Conservation (phyloP, 2,888 invertebrate species). For the Smittia sp. region DNA sequence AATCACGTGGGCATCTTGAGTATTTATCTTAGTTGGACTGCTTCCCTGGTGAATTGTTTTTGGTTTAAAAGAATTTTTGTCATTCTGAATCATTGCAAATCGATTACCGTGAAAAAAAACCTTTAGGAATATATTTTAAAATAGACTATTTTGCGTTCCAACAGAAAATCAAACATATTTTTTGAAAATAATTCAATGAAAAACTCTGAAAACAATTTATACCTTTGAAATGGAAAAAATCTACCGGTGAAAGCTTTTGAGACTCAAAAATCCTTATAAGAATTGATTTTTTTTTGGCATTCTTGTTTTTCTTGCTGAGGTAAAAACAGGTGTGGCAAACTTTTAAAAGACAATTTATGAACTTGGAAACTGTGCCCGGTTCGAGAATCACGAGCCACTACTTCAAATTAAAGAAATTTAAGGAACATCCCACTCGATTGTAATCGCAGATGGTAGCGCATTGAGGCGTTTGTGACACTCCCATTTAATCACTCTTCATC, state of each 20-base stretch:
- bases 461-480: conserved; percentile 28
- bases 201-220: too few species aligned
- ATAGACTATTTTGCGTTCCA: too few species aligned
- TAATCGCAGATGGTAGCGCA: neutral
- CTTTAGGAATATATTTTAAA: too few species aligned
- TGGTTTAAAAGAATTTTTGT: too few species aligned
- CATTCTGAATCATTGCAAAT: too few species aligned
- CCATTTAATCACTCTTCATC: conserved; percentile 32
- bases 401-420: neutral
- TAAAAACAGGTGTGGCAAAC: conserved; percentile 1
- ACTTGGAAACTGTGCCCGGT: neutral
- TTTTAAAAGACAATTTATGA: neutral
- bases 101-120: too few species aligned
- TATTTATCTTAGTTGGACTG: neutral
- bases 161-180: too few species aligned
- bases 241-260: too few species aligned
- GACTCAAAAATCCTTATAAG: too few species aligned
- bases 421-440: neutral
- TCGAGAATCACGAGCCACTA: neutral
- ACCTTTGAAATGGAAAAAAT: too few species aligned
- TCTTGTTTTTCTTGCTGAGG: neutral
- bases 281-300: neutral
- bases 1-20: conserved; percentile 16
- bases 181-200: too few species aligned
- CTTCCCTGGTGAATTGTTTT: neutral